phyloP scores from a whole-genome alignment of 2,113 vertebrate genomes.

The Chelonoidis abingdonii region DNA sequence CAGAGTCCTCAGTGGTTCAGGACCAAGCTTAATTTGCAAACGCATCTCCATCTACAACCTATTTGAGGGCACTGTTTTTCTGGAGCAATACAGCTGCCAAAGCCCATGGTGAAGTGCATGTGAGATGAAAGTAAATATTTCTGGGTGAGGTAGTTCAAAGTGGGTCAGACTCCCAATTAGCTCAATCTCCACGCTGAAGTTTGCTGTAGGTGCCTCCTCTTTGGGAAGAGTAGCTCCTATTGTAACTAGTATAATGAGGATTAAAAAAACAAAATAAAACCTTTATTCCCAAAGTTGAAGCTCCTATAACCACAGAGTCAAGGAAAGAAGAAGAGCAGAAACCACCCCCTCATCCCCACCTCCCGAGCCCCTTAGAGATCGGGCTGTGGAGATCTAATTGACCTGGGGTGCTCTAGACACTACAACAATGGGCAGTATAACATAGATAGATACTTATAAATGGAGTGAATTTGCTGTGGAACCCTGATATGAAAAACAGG shows the following conservation, averaged over 20 bases:
- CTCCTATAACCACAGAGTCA: not conserved
- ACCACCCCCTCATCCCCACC: not conserved
- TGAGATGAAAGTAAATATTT: rapidly evolving
- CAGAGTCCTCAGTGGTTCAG: rapidly evolving
- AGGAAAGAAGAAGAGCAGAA: not conserved
- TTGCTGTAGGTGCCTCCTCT: rapidly evolving
- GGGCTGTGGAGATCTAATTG: not conserved
- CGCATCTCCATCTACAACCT: rapidly evolving
- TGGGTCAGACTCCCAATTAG: too few relatives aligned
- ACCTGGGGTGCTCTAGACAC: rapidly evolving
- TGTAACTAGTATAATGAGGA: rapidly evolving
- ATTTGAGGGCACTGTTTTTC: rapidly evolving
- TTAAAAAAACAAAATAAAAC: rapidly evolving
- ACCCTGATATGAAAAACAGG: not conserved
- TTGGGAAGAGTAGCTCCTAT: rapidly evolving
- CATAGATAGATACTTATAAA: not conserved
- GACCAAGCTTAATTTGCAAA: rapidly evolving
- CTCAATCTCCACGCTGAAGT: too few relatives aligned
- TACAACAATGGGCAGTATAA: not conserved
- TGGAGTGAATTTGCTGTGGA: not conserved
- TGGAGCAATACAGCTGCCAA: rapidly evolving
- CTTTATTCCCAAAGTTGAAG: not conserved
- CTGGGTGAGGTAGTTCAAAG: rapidly evolving
- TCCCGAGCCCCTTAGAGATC: not conserved
- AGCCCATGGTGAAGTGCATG: too few relatives aligned